Evolutionary conservation across 2,113 vertebrate species (phyloP), one percentile per base, ranked within the genome.

Genomic region (Vireo altiloquus): DNA sequence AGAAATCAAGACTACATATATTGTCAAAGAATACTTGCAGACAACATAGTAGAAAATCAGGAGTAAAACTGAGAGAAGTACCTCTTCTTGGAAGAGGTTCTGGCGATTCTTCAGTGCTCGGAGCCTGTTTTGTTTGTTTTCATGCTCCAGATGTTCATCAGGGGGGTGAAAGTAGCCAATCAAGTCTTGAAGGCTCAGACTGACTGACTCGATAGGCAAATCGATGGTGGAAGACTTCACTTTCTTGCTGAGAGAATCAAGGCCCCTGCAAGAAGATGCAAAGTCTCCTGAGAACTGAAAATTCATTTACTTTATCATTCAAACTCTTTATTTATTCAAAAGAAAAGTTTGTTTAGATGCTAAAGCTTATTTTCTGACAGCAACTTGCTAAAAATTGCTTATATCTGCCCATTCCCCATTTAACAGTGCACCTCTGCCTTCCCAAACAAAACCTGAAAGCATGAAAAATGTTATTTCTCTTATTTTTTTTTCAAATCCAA

Each of bases 21-120:
- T 3, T 30, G 17, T 5, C 4, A 54, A 70, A 87, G 22, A 59
- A 56, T 52, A 57, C 9, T 69, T 66, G 57, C 64, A 63, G 42
- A 74, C 14, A 92, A 30, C 6, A 3, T 2, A 12, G 7, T 57
- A 9, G 53, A 92, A 90, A 79, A 82, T 15, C 19, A 60, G 22
- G 18, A 91, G 18, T 35, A 91, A 89, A 95, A 91, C 11, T 23
- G 72, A 87, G 69, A 82, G 18, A 79, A 91, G 8, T 96, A 99
- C 99, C 99, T 99, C 99, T 97, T 99, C 99, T 96, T 99, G 99
- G 96, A 99, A 99, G 93, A 99, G 99, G 92, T 99, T 99, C 97
- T 99, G 99, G 30, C 99, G 97, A 86, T 99, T 99, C 98, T 99
- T 99, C 85, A 99, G 97, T 35, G 99, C 99, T 82, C 99, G 97